Percentiles rank a stretch among this genome's conserved stretches.
phyloP scores from a whole-genome alignment of 2,797 vertebrate species.

The Aselliscus stoliczkanus region DNA sequence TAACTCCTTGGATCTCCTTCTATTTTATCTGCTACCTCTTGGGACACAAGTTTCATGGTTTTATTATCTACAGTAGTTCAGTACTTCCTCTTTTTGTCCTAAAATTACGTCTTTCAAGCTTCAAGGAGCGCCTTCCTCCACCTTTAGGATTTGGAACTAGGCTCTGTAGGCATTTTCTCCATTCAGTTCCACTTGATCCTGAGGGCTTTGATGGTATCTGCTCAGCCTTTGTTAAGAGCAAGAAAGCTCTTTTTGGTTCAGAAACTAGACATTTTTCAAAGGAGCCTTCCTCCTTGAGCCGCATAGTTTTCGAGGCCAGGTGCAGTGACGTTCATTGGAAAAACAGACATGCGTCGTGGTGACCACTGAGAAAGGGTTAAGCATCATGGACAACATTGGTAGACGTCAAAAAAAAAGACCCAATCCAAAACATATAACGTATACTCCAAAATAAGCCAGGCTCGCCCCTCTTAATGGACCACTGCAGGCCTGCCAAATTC shows the following conservation, averaged over 20 bases:
- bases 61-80: not conserved
- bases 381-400: not conserved
- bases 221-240: not conserved
- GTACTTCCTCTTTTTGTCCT: slow-evolving; percentile 47
- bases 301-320: not conserved
- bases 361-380: slow-evolving; percentile 61
- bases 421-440: slow-evolving; percentile 62
- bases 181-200: accelerated
- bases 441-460: slow-evolving; percentile 55
- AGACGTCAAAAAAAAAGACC: slow-evolving; percentile 47
- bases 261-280: slow-evolving; percentile 13
- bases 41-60: not conserved
- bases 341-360: not conserved
- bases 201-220: not conserved
- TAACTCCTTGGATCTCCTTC: not conserved
- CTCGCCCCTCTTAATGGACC: slow-evolving; percentile 65
- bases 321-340: not conserved
- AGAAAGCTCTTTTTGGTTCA: not conserved
- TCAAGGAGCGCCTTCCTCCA: not conserved
- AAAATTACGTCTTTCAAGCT: not conserved
- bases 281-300: not conserved
- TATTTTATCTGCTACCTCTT: not conserved
- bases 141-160: not conserved
- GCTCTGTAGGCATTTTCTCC: not conserved
- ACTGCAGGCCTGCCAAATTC: slow-evolving; percentile 67